Evolutionary conservation across 2,888 invertebrate species (phyloP).

Genomic region (Drosophila sordidula): DNA sequence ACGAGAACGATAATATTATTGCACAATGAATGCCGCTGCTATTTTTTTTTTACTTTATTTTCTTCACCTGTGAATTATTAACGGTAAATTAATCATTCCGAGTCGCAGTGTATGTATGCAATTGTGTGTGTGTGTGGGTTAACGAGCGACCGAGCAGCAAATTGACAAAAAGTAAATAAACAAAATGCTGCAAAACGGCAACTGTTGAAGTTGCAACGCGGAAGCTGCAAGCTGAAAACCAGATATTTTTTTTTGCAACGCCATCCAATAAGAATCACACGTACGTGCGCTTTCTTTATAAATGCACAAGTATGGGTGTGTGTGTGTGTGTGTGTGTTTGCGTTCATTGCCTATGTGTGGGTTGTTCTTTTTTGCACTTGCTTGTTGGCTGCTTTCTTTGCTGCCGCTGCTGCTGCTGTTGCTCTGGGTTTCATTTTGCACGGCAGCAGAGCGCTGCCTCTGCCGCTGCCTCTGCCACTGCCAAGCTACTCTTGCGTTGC

Average conservation of each 20-base stretch:
- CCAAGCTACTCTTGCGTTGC: conserved; percentile 70
- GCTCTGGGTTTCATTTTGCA: conserved; percentile 62
- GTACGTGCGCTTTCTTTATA: conserved; percentile 59
- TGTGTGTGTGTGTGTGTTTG: conserved; percentile 13
- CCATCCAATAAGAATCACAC: conserved; percentile 70
- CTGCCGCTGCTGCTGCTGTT: conserved; percentile 52
- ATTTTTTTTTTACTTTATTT: conserved; percentile 34
- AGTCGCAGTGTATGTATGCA: conserved; percentile 11
- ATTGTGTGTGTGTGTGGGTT: conserved; percentile 43
- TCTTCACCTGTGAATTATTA: conserved; percentile 74
- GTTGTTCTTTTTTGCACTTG: conserved; percentile 70
- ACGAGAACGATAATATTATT: conserved; percentile 51
- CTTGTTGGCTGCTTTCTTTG: conserved; percentile 69
- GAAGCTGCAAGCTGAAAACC: conserved; percentile 72
- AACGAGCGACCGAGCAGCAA: conserved; percentile 61
- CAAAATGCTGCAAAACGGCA: conserved; percentile 63
- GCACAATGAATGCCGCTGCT: conserved; percentile 61
- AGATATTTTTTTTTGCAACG: conserved; percentile 66
- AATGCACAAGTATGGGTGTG: conserved; percentile 12
- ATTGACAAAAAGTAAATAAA: conserved; percentile 71
- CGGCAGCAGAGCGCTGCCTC: conserved; percentile 50
- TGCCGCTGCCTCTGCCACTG: conserved; percentile 26
- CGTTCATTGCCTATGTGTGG: conserved; percentile 26
- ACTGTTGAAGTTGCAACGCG: conserved; percentile 71
- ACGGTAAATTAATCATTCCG: conserved; percentile 76